Evolutionary conservation across 2,888 invertebrate genomes (phyloP).

Genomic region (Aspidiotus rigidus): DNA sequence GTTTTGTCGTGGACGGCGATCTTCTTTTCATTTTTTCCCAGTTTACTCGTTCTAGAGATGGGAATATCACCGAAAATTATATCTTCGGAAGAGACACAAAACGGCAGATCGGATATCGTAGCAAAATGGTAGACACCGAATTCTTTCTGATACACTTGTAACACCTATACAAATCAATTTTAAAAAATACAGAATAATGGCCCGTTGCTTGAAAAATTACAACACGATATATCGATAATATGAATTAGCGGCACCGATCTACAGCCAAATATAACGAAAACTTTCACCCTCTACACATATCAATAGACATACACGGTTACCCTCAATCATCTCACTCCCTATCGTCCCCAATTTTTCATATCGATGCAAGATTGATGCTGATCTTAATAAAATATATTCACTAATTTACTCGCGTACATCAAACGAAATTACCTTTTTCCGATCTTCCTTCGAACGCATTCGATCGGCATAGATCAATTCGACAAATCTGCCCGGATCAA

Average conservation of each 20-base stretch:
- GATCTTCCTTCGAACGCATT: constrained; percentile 72
- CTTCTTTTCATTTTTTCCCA: not conserved
- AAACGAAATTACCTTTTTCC: constrained; percentile 50
- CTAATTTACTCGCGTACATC: not conserved
- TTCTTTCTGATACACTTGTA: constrained; percentile 44
- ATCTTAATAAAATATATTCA: not conserved
- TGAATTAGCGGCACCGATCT: too few relatives aligned
- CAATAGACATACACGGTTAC: too few relatives aligned
- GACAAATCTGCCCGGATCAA: constrained; percentile 53
- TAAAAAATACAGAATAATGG: too few relatives aligned
- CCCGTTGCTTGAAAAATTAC: too few relatives aligned
- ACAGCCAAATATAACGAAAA: too few relatives aligned
- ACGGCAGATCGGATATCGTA: constrained; percentile 49
- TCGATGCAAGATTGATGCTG: too few relatives aligned
- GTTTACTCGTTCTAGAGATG: constrained; percentile 41
- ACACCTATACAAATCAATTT: constrained; percentile 39
- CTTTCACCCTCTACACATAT: too few relatives aligned
- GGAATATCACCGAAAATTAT: constrained; percentile 59
- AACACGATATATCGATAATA: too few relatives aligned
- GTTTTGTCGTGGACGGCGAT: constrained; percentile 39
- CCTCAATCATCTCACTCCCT: too few relatives aligned
- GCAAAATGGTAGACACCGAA: constrained; percentile 47
- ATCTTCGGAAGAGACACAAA: constrained; percentile 51
- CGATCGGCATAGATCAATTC: constrained; percentile 76
- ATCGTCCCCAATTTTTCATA: too few relatives aligned